Evolutionary conservation across 2,888 invertebrate genomes (phyloP), one percentile per base, ranked within the genome.

Genomic region (Drosophila buzzatii): DNA sequence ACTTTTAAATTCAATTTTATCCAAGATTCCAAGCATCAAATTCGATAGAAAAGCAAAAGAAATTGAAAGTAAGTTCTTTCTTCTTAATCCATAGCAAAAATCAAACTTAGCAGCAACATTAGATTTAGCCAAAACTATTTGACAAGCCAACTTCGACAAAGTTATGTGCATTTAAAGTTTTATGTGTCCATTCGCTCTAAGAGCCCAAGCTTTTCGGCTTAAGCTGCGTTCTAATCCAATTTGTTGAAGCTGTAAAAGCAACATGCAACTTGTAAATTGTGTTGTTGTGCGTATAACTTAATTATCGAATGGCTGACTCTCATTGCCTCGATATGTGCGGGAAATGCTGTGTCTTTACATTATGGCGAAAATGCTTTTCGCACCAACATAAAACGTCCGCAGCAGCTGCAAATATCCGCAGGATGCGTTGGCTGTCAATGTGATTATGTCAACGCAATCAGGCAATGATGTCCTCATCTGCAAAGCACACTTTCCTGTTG

Each of bases 391-490:
- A 42, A 31, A 18, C 14, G 42, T 16, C 41, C 56, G 56, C 42
- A 57, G 65, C 27, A 58, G 70, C 68, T 77, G 67, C 79, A 81
- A 84, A 84, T 84, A 84, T 84, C 86, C 82, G 84, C 82, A 84
- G 83, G 86, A 86, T 81, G 82, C 79, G 76, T 63, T 56, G 70
- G 60, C 79, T 79, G 81, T 75, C 85, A 85, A 88, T 85, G 81
- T 67, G 83, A 85, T 85, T 85, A 83, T 75, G 81, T 71, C 73
- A 85, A 77, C 73, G 81, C 74, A 85, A 85, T 87, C 87, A 87
- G 58, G 53, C 55, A 59, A 58, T 53, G 52, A 47, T 66, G 56
- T 44, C 4, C 27, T 18, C 55, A 23, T 47, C 62, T 56, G 33
- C 68, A 59, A 63, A 74, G 65, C 52, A 69, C 63, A 73, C 67